These are phyloP conservation scores for Cheirogaleus medius DNA, from an alignment of 2,113 vertebrate species.

Conservation along the genomic window DNA sequence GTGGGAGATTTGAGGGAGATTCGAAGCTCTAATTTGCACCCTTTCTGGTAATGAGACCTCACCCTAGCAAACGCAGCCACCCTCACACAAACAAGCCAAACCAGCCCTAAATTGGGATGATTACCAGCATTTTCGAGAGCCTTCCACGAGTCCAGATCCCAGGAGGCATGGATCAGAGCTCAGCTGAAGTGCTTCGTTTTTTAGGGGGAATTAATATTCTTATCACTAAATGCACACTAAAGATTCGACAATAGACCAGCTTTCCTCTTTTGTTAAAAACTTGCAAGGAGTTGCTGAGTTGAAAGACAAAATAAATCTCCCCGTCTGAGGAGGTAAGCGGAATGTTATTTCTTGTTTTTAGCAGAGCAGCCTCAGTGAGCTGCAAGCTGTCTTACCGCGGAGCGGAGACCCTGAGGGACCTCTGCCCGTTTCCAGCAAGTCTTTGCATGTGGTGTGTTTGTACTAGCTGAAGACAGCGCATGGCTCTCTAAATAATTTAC, in stretches of 20 bases:
- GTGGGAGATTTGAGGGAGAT: neutral
- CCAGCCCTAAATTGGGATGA: slow-evolving; percentile 42
- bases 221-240: slow-evolving; percentile 67
- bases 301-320: slow-evolving; percentile 83
- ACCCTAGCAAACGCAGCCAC: neutral
- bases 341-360: slow-evolving; percentile 75
- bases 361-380: slow-evolving; percentile 69
- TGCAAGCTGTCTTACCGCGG: slow-evolving; percentile 77
- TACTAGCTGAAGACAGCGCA: slow-evolving; percentile 94
- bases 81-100: neutral
- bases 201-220: slow-evolving; percentile 84
- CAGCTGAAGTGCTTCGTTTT: slow-evolving; percentile 33
- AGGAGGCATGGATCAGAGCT: slow-evolving; percentile 65
- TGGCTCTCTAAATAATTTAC: slow-evolving; percentile 99
- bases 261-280: slow-evolving; percentile 83
- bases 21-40: slow-evolving; percentile 68
- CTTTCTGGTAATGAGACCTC: slow-evolving; percentile 67
- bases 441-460: slow-evolving; percentile 89
- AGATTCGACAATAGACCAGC: slow-evolving; percentile 76
- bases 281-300: slow-evolving; percentile 76
- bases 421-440: slow-evolving; percentile 80
- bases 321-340: slow-evolving; percentile 81
- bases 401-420: slow-evolving; percentile 83
- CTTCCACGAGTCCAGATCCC: slow-evolving; percentile 68
- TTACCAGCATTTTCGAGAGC: slow-evolving; percentile 60